Percentiles rank a stretch among this genome's conserved stretches.
phyloP scores from a whole-genome alignment of 92 coral and sea anemone genomes.

The Porites lobata region DNA sequence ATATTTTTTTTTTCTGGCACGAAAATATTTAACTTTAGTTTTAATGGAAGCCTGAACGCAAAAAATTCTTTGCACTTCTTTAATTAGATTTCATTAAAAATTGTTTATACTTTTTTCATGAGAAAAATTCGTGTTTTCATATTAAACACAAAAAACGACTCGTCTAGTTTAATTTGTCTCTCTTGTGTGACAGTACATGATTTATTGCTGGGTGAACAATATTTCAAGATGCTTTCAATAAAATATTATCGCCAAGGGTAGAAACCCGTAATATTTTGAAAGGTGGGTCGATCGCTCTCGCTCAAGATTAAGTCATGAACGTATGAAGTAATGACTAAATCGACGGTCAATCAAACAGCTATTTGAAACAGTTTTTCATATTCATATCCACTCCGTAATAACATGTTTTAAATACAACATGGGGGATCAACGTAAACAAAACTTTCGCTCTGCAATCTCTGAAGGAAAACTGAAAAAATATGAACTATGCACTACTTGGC shows the following conservation, averaged over 20 bases:
- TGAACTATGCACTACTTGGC: no score
- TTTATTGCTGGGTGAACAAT: background rate
- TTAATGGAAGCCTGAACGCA: background rate
- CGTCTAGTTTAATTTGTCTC: background rate
- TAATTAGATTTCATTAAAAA: background rate
- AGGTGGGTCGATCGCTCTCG: background rate
- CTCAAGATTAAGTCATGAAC: background rate
- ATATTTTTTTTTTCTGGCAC: background rate
- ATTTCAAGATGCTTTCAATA: background rate
- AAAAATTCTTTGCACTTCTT: background rate
- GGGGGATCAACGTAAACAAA: background rate
- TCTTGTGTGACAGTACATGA: background rate
- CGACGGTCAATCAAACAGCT: background rate
- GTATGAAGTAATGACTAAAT: background rate
- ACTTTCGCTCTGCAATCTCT: background rate
- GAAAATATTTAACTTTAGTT: background rate
- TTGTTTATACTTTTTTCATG: conserved; percentile 3
- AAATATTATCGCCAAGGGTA: background rate
- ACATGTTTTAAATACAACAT: background rate
- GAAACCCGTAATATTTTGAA: background rate
- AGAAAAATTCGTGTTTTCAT: conserved; percentile 17
- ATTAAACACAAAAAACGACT: background rate
- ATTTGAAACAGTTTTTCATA: background rate
- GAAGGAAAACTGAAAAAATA: background rate
- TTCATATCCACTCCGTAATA: background rate